These are phyloP conservation scores for Psettodes erumei DNA, from an alignment of 2,113 vertebrate genomes.

Conservation along the genomic window DNA sequence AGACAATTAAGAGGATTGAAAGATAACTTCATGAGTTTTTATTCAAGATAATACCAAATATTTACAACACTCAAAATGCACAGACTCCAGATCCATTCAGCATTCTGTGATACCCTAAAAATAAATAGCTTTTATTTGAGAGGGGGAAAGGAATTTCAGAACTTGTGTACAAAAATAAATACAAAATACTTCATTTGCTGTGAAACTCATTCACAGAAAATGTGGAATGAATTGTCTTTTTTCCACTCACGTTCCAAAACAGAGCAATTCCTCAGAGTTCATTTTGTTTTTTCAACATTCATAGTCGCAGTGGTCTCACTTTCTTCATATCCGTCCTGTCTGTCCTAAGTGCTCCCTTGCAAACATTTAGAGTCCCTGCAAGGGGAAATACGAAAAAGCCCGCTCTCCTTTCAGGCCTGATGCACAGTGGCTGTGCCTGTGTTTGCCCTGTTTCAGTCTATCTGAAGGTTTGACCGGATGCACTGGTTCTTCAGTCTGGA, in stretches of 20 bases:
- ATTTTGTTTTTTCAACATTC: slow-evolving; percentile 88
- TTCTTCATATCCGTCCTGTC: slow-evolving; percentile 71
- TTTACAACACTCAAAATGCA: slow-evolving; percentile 97
- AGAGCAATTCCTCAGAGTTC: slow-evolving; percentile 58
- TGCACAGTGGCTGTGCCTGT: slow-evolving; percentile 29
- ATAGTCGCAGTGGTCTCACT: slow-evolving; percentile 84
- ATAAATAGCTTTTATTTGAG: slow-evolving; percentile 94
- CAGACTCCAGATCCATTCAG: slow-evolving; percentile 93
- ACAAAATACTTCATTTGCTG: slow-evolving; percentile 71
- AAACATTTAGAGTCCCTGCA: slow-evolving; percentile 66
- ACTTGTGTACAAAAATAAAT: slow-evolving; percentile 82
- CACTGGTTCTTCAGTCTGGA: slow-evolving; percentile 45
- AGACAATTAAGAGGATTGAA: slow-evolving; percentile 42
- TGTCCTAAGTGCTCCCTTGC: slow-evolving; percentile 89
- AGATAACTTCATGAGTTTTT: slow-evolving; percentile 85
- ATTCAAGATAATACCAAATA: slow-evolving; percentile 97
- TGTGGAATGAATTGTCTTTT: slow-evolving; percentile 66
- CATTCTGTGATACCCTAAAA: slow-evolving; percentile 93
- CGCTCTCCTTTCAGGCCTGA: slow-evolving; percentile 64
- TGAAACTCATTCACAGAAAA: slow-evolving; percentile 69
- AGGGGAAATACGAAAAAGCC: slow-evolving; percentile 58
- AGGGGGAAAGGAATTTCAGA: slow-evolving; percentile 73
- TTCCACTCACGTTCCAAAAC: slow-evolving; percentile 57
- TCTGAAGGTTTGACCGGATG: slow-evolving; percentile 25
- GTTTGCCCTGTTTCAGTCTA: slow-evolving; percentile 39